Evolutionary conservation across 2,797 vertebrate species (phyloP), one percentile per base, ranked within the genome.

Genomic region (Rhynchotus rufescens): DNA sequence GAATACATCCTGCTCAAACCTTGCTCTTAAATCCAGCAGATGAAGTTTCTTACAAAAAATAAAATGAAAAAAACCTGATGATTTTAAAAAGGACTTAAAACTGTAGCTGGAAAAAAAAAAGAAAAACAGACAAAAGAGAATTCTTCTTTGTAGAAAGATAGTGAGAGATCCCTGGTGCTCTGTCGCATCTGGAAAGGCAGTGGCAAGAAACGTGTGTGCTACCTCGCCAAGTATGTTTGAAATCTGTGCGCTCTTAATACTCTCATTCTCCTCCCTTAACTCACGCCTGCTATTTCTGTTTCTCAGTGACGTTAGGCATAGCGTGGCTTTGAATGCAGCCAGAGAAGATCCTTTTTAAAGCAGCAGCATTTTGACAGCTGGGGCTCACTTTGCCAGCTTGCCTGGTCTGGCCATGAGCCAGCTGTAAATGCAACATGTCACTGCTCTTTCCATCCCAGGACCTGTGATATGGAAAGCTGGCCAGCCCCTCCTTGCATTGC

Each of bases 221-320:
- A 73, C 88, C 94, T 52, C 79, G 89, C 86, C 94, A 95, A 95
- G 93, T 93, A 92, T 86, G 94, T 95, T 96, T 97, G 95, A 96
- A 97, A 97, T 97, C 93, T 89, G 95, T 94, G 94, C 94, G 64
- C 94, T 95, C 93, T 91, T 91, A 80, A 79, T 91, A 77, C 93
- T 93, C 92, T 12, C 90, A 19, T 83, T 94, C 94, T 90, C 94
- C 92, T 95, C 92, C 94, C 94, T 95, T 93, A 89, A 93, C 96
- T 96, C 93, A 71, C 47, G 96, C 92, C 91, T 93, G 92, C 96
- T 97, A 96, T 97, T 97, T 96, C 96, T 96, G 95, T 88, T 93
- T 59, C 91, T 86, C 17, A 3, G 59, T 97, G 96, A 97, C 96
- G 96, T 95, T 77, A 62, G 83, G 86, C 90, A 80, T 65, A 94